Base-by-base conservation (phyloP, 1,140 invertebrate species). In the Drosophila bipectinata region DNA sequence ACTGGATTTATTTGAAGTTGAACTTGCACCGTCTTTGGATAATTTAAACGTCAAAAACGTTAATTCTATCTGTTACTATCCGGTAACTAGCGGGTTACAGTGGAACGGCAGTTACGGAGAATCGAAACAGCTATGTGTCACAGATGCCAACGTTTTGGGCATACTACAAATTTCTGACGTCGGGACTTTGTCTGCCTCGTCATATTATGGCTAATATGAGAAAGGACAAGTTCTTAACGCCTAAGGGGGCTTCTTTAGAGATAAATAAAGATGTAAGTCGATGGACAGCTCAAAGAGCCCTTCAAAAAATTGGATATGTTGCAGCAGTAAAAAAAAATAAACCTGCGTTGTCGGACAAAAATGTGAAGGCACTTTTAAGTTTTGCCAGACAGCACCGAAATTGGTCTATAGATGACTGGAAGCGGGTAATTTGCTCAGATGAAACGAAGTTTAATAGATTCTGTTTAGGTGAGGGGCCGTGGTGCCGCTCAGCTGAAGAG, bases 201-300 rank as follows among this genome's bases (percentile, higher is more conserved):
- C 21, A 21, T 21, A 21, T 3, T 21, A 28, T 28, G 26, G 26
- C 26, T 7, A 28, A 28, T 28, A 28, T 28, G 24, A 26, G 47
- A 30, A 51, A 30, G 24, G 12, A 51, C n/a, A 51, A 14, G 24
- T n/a, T 49, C 26, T 30, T 9, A 51, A 51, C 48, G 8, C 48
- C 48, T 28, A 51, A 51, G 15, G 59, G 28, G 10, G 54, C 68
- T 63, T 62, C 68, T 53, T 52, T 6, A 7, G 52, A 63, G 3
- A 21, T 55, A 15, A 63, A 63, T 63, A 48, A 55, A 63, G 18
- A 5, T 24, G 61, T 55, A 47, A 63, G 61, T 49, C 39, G 44
- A 63, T 63, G 51, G 61, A 66, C 62, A 39, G 53, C 54, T 48
- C 14, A 47, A 52, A 47, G 62, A 57, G 44, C 53, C 8, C 53